Evolutionary conservation across 2,888 invertebrate genomes (phyloP).

Genomic region (Drosophila cognata): DNA sequence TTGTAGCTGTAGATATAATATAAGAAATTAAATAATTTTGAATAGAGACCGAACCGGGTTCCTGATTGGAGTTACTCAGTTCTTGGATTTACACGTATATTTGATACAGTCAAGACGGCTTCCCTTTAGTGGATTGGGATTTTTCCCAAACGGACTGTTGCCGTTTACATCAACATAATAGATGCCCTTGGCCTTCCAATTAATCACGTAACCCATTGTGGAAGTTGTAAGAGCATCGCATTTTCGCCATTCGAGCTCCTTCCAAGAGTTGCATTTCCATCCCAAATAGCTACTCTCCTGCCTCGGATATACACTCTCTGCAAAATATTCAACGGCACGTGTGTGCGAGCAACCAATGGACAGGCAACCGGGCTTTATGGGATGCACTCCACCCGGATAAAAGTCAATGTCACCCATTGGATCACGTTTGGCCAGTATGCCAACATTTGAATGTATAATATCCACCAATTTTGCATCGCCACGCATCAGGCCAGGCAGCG

Average conservation of each 20-base stretch:
- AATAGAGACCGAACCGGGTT: background rate
- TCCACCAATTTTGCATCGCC: slow-evolving; percentile 83
- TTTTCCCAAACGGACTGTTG: slow-evolving; percentile 74
- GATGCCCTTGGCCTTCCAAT: slow-evolving; percentile 72
- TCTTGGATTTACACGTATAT: background rate
- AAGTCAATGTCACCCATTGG: slow-evolving; percentile 83
- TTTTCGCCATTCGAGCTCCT: slow-evolving; percentile 56
- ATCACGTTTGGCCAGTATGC: slow-evolving; percentile 78
- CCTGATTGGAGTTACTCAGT: background rate
- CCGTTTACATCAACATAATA: slow-evolving; percentile 79
- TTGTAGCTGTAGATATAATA: slow-evolving; percentile 1
- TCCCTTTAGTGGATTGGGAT: background rate
- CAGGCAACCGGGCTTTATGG: slow-evolving; percentile 80
- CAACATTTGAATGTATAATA: slow-evolving; percentile 82
- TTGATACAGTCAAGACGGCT: slow-evolving; percentile 19
- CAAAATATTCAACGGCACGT: slow-evolving; percentile 80
- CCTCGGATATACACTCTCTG: slow-evolving; percentile 79
- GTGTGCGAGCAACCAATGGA: slow-evolving; percentile 78
- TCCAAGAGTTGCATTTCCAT: slow-evolving; percentile 71
- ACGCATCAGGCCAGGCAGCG: slow-evolving; percentile 69
- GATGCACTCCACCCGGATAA: slow-evolving; percentile 80
- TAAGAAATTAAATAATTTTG: background rate
- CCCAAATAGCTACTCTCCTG: slow-evolving; percentile 77
- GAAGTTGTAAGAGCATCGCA: slow-evolving; percentile 52
- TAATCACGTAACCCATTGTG: slow-evolving; percentile 78